Conservation (phyloP, 2,113 vertebrate genomes). For the Caracal caracal region DNA sequence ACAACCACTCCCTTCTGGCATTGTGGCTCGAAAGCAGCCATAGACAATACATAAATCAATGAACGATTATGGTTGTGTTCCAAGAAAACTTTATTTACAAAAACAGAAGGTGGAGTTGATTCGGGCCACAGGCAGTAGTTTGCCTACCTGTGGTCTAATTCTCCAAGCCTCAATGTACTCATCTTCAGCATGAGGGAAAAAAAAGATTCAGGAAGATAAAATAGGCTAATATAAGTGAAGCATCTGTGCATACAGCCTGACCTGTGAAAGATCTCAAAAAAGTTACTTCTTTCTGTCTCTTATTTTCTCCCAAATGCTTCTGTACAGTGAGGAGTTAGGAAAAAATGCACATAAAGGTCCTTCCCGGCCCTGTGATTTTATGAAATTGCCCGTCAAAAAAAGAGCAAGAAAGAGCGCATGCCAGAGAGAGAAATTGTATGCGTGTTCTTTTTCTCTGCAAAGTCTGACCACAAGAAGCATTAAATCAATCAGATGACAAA, state of each 20-base stretch:
- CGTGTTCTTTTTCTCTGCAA: constrained; percentile 48
- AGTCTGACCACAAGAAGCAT: constrained; percentile 68
- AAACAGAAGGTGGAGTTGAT: neutral
- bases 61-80: neutral
- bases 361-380: constrained; percentile 34
- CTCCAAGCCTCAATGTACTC: neutral
- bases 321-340: neutral
- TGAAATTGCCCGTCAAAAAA: constrained; percentile 29
- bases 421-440: neutral
- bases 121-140: neutral
- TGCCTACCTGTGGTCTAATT: neutral
- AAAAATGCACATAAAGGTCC: neutral
- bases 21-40: neutral
- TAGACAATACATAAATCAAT: neutral
- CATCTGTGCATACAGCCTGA: neutral
- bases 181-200: neutral
- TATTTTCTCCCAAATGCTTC: neutral
- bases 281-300: neutral
- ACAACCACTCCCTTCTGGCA: neutral
- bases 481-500: constrained; percentile 72
- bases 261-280: neutral
- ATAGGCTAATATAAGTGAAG: neutral
- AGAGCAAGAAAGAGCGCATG: neutral
- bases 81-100: neutral
- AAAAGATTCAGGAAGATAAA: neutral